Evolutionary conservation across 2,797 vertebrate genomes (phyloP).

Genomic region (Labeo calbasu): DNA sequence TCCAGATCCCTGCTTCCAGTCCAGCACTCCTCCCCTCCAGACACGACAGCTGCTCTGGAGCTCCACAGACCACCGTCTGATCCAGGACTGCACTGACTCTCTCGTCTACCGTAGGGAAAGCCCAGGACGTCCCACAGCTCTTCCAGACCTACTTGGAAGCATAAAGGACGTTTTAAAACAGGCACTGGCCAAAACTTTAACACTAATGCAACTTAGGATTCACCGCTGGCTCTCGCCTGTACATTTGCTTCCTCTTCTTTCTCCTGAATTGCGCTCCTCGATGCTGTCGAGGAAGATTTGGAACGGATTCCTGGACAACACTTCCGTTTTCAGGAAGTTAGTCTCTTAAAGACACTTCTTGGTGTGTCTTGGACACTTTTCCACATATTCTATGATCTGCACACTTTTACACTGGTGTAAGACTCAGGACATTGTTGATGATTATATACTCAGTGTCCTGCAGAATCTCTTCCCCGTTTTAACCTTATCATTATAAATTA

Average conservation of each 20-base stretch:
- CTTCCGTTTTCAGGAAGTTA: constrained; percentile 39
- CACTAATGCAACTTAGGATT: constrained; percentile 9
- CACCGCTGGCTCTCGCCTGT: background rate
- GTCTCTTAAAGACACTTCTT: constrained; percentile 26
- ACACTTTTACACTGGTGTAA: constrained; percentile 86
- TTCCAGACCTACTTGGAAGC: constrained; percentile 5
- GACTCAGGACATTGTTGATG: constrained; percentile 94
- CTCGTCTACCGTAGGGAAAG: too few species aligned
- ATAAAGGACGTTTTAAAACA: background rate
- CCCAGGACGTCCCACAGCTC: background rate
- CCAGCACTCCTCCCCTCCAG: constrained; percentile 83
- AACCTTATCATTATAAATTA: constrained; percentile 62
- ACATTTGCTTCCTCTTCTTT: constrained; percentile 28
- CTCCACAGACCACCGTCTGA: constrained; percentile 90
- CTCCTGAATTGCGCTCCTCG: background rate
- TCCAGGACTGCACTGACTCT: constrained; percentile 78
- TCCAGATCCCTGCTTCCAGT: constrained; percentile 82
- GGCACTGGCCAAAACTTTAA: constrained; percentile 10
- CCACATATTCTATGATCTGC: constrained; percentile 70
- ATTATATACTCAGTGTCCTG: constrained; percentile 88
- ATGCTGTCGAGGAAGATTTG: background rate
- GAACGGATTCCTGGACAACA: background rate
- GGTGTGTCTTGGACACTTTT: background rate
- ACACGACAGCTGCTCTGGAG: constrained; percentile 73
- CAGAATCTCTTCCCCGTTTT: constrained; percentile 82